A percentile compares a stretch with the other conserved stretches of the same genome.
Evolutionary conservation across 37 sponge, comb jelly and placozoan genomes (phyloP).

Genomic region (Crambe crambe): DNA sequence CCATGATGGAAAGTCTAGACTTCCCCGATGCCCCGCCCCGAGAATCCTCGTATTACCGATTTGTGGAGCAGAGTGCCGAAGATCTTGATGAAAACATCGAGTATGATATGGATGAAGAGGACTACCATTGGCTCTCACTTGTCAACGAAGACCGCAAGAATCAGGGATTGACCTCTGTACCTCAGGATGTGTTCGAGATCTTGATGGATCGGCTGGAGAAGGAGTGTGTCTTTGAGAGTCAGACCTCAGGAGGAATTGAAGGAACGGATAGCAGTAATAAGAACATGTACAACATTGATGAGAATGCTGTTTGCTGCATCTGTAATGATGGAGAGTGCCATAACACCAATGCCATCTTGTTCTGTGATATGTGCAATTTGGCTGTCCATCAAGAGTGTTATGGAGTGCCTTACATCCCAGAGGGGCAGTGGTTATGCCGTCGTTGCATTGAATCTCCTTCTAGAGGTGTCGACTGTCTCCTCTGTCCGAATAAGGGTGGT

Average conservation of each 20-base stretch:
- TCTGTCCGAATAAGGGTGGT: conserved; percentile 97
- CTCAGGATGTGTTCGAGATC: conserved; percentile 88
- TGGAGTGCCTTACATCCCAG: conserved; percentile 99
- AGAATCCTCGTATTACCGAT: conserved; percentile 63
- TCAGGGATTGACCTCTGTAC: conserved; percentile 76
- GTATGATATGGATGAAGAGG: conserved; percentile 99
- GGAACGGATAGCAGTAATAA: conserved; percentile 12
- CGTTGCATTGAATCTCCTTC: conserved; percentile 96
- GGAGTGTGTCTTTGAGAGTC: conserved; percentile 94
- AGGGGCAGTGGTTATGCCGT: conserved; percentile 99
- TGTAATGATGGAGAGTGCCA: conserved; percentile 99
- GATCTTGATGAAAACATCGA: conserved; percentile 92
- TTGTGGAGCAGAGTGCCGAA: conserved; percentile 74
- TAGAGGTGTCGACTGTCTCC: conserved; percentile 90
- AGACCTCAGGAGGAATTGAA: conserved; percentile 44
- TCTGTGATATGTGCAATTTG: conserved; percentile 99
- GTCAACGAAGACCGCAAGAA: conserved; percentile 87
- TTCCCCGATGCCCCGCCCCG: conserved; percentile 61
- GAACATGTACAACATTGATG: conserved; percentile 91
- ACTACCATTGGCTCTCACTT: conserved; percentile 91
- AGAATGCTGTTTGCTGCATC: conserved; percentile 98
- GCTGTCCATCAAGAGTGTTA: conserved; percentile 99
- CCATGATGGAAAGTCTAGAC: conserved; percentile 44
- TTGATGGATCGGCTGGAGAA: conserved; percentile 98
- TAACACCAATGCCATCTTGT: conserved; percentile 98